Percentiles rank a stretch among this genome's conserved stretches.
Evolutionary conservation across 1,140 invertebrate species (phyloP).

Genomic region (Drosophila sp.): DNA sequence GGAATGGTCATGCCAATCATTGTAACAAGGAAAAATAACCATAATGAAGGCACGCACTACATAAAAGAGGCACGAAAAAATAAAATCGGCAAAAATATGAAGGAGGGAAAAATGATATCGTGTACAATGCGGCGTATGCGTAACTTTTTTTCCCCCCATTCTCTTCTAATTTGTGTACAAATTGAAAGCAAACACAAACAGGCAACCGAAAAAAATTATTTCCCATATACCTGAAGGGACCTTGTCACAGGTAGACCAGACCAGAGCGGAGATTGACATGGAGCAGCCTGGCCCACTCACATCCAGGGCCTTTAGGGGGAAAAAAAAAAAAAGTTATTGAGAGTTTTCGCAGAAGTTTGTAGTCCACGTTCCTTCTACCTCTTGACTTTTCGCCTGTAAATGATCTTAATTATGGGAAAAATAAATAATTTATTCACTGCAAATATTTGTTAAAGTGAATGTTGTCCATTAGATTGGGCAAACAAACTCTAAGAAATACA

Average conservation of each 20-base stretch:
- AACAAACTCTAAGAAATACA: conserved; percentile 24
- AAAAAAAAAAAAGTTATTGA: not conserved
- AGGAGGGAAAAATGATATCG: not conserved
- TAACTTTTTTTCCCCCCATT: conserved; percentile 21
- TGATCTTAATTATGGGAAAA: conserved; percentile 11
- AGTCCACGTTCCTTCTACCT: not conserved
- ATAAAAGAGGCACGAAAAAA: conserved; percentile 9
- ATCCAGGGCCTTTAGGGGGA: not conserved
- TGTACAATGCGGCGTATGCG: conserved; percentile 39
- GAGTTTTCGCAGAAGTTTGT: not conserved
- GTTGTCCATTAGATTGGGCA: conserved; percentile 48
- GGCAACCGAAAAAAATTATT: conserved; percentile 25
- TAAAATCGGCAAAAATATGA: not conserved
- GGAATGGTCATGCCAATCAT: conserved; percentile 10
- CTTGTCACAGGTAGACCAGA: conserved; percentile 12
- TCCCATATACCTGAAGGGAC: conserved; percentile 8
- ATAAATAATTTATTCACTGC: conserved; percentile 4
- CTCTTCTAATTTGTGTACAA: conserved; percentile 43
- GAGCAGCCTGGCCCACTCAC: not conserved
- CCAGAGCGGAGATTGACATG: not conserved
- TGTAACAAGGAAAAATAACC: conserved; percentile 2
- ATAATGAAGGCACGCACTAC: conserved; percentile 18
- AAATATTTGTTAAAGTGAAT: conserved; percentile 39
- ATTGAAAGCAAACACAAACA: conserved; percentile 60
- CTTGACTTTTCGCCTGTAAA: conserved; percentile 3